Evolutionary conservation across 2,888 invertebrate genomes (phyloP).

Genomic region (Leucania comma): DNA sequence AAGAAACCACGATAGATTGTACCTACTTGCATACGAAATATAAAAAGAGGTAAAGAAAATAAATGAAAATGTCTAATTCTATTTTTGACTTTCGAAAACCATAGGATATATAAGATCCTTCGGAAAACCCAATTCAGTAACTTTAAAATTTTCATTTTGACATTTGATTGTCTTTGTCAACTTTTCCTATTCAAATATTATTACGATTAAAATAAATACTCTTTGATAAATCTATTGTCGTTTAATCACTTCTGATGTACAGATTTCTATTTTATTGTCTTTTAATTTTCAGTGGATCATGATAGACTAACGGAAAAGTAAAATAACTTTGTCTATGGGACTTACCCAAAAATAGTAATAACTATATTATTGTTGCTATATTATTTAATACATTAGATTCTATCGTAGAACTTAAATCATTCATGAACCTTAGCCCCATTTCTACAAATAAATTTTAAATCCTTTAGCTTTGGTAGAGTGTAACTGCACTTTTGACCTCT

Average conservation of each 20-base stretch:
- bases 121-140: constrained; percentile 4
- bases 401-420: too few species aligned
- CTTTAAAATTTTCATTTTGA: background rate
- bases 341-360: too few species aligned
- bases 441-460: too few species aligned
- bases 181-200: constrained; percentile 24
- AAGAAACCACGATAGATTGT: background rate
- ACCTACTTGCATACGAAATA: background rate
- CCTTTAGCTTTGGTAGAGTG: too few species aligned
- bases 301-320: too few species aligned
- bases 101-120: too few species aligned
- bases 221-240: constrained; percentile 14
- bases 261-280: background rate
- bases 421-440: too few species aligned
- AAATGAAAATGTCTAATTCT: background rate
- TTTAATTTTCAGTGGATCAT: too few species aligned
- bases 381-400: background rate
- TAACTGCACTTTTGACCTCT: too few species aligned
- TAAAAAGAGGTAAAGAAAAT: background rate
- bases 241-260: constrained; percentile 6
- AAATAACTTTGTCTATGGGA: background rate
- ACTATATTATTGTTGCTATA: too few species aligned
- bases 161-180: constrained; percentile 3
- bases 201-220: background rate
- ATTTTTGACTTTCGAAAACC: background rate